Base-by-base conservation (phyloP, 2,888 invertebrate genomes). In the Panopea generosa region DNA sequence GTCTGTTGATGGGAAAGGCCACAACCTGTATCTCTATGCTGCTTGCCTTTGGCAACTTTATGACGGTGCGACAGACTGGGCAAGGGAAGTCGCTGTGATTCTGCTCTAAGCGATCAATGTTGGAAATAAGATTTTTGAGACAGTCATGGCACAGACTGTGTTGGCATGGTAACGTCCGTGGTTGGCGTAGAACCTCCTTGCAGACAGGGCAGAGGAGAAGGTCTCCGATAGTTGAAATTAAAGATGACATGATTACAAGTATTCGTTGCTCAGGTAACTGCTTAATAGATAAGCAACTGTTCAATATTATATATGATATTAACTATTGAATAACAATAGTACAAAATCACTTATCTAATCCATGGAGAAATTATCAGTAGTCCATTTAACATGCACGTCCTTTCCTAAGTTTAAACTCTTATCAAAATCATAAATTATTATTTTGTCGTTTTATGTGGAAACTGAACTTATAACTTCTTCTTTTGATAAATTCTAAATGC, bases 101-200 rank as follows among this genome's bases (percentile, higher is more conserved):
- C 56, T 80, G 80, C 38, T 80, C 80, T 40, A 80, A 65, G 14
- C 75, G 57, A 47, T 73, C 76, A 33, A 80, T 61, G 50, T 73
- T 80, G 3, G 80, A 55, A 16, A 80, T 80, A 24, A 80, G 80
- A 33, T 53, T 76, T 49, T 76, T 80, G 18, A 80, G 62, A 26
- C 80, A 80, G 53, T 76, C 73, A 33, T 80, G 80, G 45, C 80
- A 80, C 22, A 80, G 55, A 43, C 73, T 76, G 50, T 80, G 80
- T 66, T 80, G 80, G 55, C 80, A 80, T 62, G 80, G 80, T 63
- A 80, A 73, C 50, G 80, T 80, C 26, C 80, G 55, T 22, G 80
- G 80, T 49, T 80, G 76, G 2, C 80, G 55, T 20, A 76, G 53
- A 7, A 80, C 73, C 62, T 80, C 80, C 63, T 80, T 80, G 33